Conservation (phyloP, 2,113 vertebrate genomes). For the Cinclus cinclus region DNA sequence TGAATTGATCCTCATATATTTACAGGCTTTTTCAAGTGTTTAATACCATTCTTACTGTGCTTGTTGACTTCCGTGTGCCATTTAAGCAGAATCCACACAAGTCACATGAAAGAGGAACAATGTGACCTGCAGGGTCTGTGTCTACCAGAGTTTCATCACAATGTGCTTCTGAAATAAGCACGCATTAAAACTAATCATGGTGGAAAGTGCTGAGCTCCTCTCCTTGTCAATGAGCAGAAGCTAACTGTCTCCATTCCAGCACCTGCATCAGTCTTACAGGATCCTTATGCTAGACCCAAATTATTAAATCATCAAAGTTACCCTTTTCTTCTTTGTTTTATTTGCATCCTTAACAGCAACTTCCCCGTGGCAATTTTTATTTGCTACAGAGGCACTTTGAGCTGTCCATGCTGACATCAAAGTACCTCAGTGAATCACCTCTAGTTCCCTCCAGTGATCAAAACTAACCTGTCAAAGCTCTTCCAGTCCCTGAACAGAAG, state of each 20-base stretch:
- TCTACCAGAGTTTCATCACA: neutral
- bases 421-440: neutral
- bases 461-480: neutral
- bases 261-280: neutral
- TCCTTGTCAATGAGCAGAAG: neutral
- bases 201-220: neutral
- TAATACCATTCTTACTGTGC: neutral
- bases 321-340: neutral
- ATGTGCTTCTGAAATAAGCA: neutral
- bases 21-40: neutral
- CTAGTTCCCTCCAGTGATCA: neutral
- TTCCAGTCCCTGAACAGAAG: neutral
- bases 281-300: neutral
- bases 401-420: neutral
- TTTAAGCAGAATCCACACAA: neutral
- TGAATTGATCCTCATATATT: neutral
- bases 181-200: neutral
- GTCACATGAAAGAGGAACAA: neutral
- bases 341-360: neutral
- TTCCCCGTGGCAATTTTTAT: neutral
- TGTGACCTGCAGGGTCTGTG: neutral
- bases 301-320: conserved; percentile 15
- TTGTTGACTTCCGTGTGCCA: neutral
- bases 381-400: neutral
- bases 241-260: neutral